Evolutionary conservation across 2,888 invertebrate species (phyloP).

Genomic region (Bellardia pandia): DNA sequence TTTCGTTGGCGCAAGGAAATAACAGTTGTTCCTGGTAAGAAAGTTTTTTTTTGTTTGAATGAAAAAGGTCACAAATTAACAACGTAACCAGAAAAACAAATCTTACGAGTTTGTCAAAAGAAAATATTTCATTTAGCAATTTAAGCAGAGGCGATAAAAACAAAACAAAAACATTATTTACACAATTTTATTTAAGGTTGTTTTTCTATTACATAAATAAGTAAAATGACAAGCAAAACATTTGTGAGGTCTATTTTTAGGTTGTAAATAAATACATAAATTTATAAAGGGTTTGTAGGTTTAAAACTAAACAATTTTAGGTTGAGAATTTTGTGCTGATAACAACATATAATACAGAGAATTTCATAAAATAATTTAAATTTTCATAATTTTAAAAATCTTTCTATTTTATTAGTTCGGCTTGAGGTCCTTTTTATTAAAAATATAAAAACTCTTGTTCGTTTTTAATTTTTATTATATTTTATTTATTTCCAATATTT

Average conservation of each 20-base stretch:
- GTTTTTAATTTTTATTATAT: no score
- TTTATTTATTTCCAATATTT: no score
- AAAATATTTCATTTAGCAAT: slow-evolving; percentile 2
- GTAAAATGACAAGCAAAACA: neutral
- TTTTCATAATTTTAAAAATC: no score
- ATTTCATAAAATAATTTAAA: no score
- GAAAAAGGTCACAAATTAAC: slow-evolving; percentile 27
- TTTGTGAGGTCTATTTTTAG: neutral
- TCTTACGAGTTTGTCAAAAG: neutral
- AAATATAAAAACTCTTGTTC: no score
- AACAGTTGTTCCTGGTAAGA: neutral
- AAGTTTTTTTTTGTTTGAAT: neutral
- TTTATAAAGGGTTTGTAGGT: neutral
- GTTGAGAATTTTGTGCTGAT: no score
- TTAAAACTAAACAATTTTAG: no score
- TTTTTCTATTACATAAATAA: neutral
- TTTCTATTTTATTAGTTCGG: no score
- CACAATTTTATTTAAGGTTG: no score
- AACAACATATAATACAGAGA: no score
- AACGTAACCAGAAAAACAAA: neutral
- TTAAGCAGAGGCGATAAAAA: neutral
- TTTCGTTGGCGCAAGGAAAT: neutral
- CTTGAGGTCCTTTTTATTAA: no score
- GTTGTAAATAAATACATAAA: neutral
- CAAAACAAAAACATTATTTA: neutral